A percentile compares a stretch with the other conserved stretches of the same genome.
phyloP scores from a whole-genome alignment of 2,888 invertebrate species.

The Tenthredo amoena region DNA sequence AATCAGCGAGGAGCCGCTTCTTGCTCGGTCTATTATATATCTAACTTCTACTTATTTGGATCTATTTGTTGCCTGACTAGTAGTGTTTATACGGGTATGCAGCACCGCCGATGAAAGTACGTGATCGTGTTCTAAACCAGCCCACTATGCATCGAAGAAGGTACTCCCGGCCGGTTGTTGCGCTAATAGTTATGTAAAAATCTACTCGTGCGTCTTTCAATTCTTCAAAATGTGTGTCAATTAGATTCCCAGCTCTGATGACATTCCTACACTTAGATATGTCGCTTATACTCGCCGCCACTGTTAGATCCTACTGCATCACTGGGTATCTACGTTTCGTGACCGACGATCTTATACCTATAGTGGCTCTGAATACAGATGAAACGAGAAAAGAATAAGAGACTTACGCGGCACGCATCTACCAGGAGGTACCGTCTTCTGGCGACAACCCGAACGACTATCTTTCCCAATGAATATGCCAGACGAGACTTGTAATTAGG shows the following conservation, averaged over 20 bases:
- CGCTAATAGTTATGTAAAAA: slow-evolving; percentile 56
- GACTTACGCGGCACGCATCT: background rate
- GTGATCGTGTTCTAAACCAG: slow-evolving; percentile 20
- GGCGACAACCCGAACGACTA: slow-evolving; percentile 2
- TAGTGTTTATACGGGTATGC: background rate
- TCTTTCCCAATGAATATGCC: background rate
- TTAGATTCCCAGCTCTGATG: slow-evolving; percentile 35
- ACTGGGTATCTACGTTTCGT: background rate
- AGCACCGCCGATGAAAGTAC: background rate
- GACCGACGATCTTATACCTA: background rate
- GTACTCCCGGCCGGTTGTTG: slow-evolving; percentile 17
- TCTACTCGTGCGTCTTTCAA: background rate
- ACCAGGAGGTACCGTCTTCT: background rate
- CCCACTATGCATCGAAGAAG: slow-evolving; percentile 1
- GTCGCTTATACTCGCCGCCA: background rate
- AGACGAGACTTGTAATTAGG: background rate
- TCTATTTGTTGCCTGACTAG: slow-evolving; percentile 14
- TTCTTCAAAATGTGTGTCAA: slow-evolving; percentile 39
- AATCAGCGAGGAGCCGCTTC: background rate
- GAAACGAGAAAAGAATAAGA: background rate
- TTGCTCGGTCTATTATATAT: background rate
- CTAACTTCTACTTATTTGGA: slow-evolving; percentile 14
- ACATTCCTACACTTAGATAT: slow-evolving; percentile 18
- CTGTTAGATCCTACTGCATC: background rate
- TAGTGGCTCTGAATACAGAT: background rate